These are phyloP conservation scores for Arrhamphus sclerolepis DNA, from an alignment of 2,797 vertebrate species.

Conservation along the genomic window DNA sequence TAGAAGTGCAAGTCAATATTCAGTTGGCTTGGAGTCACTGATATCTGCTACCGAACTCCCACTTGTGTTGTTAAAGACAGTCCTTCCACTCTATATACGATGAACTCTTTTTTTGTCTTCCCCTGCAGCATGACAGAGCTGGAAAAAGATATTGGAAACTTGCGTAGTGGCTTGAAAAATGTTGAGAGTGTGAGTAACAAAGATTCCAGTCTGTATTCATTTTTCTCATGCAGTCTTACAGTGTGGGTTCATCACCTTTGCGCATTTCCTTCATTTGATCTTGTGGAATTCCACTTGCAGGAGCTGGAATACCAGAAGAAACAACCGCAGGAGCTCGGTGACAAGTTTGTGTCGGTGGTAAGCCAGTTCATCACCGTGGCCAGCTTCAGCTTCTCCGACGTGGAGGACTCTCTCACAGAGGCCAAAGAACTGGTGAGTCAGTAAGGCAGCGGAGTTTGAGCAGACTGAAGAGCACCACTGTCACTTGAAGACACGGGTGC, in stretches of 20 bases:
- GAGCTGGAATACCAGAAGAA: conserved; percentile 96
- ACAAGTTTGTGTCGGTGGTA: conserved; percentile 97
- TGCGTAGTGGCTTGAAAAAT: conserved; percentile 92
- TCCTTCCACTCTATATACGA: background rate
- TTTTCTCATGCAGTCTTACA: background rate
- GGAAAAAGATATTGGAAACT: conserved; percentile 94
- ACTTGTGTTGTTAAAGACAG: background rate
- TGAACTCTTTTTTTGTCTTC: conserved; percentile 3
- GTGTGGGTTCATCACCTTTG: background rate
- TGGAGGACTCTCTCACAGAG: conserved; percentile 94
- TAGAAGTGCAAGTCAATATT: too few species aligned
- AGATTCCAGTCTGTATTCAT: background rate
- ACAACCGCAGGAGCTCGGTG: conserved; percentile 85
- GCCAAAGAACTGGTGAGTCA: conserved; percentile 93
- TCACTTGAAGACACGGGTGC: conserved; percentile 13
- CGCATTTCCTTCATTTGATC: background rate
- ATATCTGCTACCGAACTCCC: too few species aligned
- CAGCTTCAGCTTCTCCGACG: conserved; percentile 98
- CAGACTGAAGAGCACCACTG: conserved; percentile 3
- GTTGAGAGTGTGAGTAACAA: conserved; percentile 91
- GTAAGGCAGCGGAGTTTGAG: background rate
- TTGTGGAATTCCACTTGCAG: conserved; percentile 62
- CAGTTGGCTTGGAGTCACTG: too few species aligned
- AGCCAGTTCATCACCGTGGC: conserved; percentile 98
- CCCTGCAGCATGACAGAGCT: conserved; percentile 93